Base-by-base conservation (phyloP, 2,797 vertebrate species). In the Chiloscyllium punctatum region DNA sequence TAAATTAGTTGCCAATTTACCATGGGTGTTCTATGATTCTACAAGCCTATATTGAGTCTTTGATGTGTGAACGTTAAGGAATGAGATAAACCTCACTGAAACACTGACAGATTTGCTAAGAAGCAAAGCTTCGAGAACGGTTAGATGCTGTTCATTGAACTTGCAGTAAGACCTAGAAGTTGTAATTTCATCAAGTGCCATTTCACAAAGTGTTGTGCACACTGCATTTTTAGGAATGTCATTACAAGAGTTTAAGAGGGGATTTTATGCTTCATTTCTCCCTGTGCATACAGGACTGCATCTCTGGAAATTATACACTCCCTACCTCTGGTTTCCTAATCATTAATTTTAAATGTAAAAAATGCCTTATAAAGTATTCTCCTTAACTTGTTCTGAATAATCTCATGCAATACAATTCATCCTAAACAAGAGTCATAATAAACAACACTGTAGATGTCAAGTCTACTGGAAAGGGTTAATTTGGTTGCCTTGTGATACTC, bases 1-100 rank as follows among this genome's bases (percentile, higher is more conserved):
- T 42, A 69, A 92, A 92, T 92, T 92, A 69, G 90, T 42, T 92
- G 90, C 62, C 90, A 92, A 92, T 92, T 92, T 92, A 42, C 66
- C n/a, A 42, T 27, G 66, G n/a, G 27, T 69, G 66, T 92, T 68
- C 62, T 42, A 92, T 69, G 90, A 69, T 69, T 69, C 90, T 92
- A 92, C 90, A 92, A 92, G n/a, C 66, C 66, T 69, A 92, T 69
- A 25, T 92, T 92, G 90, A 92, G 66, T 4, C 33, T 92, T 68
- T 23, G 13, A 92, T 92, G 90, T 42, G 37, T 1, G 8, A 69
- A 92, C 69, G 66, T 68, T 68, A 69, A 69, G 62, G 66, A 69
- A 69, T 92, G n/a, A 25, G n/a, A 92, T 42, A 42, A 69, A 69
- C 90, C n/a, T 69, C 62, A 25, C 66, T 2, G 25, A 69, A 92